These are phyloP conservation scores for Tamias sibiricus DNA, from an alignment of 2,113 vertebrate genomes.

Conservation along the genomic window DNA sequence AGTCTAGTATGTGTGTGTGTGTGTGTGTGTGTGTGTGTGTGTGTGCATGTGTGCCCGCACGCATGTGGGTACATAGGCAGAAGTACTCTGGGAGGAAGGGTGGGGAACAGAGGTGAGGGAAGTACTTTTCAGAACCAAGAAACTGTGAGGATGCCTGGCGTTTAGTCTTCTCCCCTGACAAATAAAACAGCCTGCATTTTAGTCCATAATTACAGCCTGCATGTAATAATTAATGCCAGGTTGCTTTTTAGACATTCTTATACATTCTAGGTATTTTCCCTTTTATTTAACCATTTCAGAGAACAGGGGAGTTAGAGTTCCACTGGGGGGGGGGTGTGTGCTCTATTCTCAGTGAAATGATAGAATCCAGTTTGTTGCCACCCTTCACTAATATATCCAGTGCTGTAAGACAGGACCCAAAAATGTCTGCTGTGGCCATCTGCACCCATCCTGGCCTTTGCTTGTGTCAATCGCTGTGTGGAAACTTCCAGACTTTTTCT, in stretches of 20 bases:
- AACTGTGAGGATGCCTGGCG: neutral
- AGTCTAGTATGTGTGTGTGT: neutral
- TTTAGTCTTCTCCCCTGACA: conserved; percentile 45
- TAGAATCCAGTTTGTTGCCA: neutral
- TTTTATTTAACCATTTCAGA: conserved; percentile 60
- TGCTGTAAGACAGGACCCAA: neutral
- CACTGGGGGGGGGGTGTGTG: accelerated
- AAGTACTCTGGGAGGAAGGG: neutral
- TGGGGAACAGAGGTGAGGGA: neutral
- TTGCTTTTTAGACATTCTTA: conserved; percentile 48
- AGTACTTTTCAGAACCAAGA: conserved; percentile 1
- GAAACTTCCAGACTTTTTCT: neutral
- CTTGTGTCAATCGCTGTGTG: neutral
- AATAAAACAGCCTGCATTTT: conserved; percentile 56
- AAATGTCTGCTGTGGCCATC: neutral
- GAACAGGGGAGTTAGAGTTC: neutral
- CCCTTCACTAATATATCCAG: neutral
- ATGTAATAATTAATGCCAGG: conserved; percentile 47
- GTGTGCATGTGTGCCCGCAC: neutral
- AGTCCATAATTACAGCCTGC: conserved; percentile 48
- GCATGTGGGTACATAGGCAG: neutral
- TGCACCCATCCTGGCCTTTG: neutral
- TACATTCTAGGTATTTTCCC: conserved; percentile 27
- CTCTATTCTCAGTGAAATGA: neutral
- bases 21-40: neutral